Evolutionary conservation across 2,113 vertebrate genomes (phyloP), one percentile per base, ranked within the genome.

Genomic region (Cairina moschata): DNA sequence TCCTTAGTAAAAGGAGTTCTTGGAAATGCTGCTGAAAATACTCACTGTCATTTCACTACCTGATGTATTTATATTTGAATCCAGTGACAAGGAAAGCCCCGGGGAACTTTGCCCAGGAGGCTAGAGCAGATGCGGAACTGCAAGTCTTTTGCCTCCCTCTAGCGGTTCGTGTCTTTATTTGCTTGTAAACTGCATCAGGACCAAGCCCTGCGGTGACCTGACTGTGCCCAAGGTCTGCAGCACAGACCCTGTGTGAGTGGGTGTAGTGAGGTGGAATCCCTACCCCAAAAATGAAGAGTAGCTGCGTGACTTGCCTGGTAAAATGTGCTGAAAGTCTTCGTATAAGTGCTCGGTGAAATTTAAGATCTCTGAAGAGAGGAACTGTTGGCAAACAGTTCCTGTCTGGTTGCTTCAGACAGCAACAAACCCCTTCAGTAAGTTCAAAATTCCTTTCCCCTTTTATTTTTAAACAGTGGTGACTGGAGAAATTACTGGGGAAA

Each of bases 111-210:
- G 76, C 83, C 48, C 59, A 8, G 69, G 36, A 34, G 79, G 62
- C 63, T 52, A 38, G 50, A 77, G 42, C 8, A 10, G 15, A 4
- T 17, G 6, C 79, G 80, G 91, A 31, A 52, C 82, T 40, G 21
- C 3, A 90, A 76, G 87, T 44, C 72, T 79, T 95, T 66, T 96
- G 92, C 95, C 59, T 94, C 97, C 95, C 95, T 96, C 93, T 95
- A 87, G 96, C n/a, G 97, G 96, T 78, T 48, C 9, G 9, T 5
- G 32, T 2, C 28, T 84, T 89, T 20, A 40, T 80, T 65, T 82
- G 55, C 40, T 8, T 11, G 4, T 5, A 23, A 36, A 6, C 29
- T 18, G 17, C 11, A 0, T 8, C 0, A 1, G 28, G 50, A 8
- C 67, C 0, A 13, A 40, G 52, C 10, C 60, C 56, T 75, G 63